Base-by-base conservation (phyloP, 2,797 vertebrate genomes). In the Mareca strepera region DNA sequence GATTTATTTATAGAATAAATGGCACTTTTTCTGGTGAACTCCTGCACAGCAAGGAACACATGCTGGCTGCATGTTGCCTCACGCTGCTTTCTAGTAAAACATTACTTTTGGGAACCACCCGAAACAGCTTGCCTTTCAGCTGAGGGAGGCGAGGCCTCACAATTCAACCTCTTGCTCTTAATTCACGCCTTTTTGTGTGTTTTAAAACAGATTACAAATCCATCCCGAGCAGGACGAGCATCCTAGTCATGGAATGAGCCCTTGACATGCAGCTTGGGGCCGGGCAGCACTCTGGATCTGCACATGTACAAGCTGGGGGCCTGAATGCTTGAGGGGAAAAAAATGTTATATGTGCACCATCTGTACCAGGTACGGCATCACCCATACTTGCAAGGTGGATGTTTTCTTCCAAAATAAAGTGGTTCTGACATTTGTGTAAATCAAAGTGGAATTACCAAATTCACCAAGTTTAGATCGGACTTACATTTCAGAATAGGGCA, bases 161-260 rank as follows among this genome's bases (percentile, higher is more conserved):
- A 94, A 79, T 31, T 69, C 59, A 60, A 73, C 35, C 22, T 67
- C 72, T 52, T 70, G 22, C 72, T 90, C 67, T 77, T 66, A 70
- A 70, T 73, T 92, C 46, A 20, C 6, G 13, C 37, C 12, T 66
- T 81, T 56, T 7, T 37, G 12, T 4, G 3, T 44, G 14, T 70
- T 29, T 33, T 8, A 18, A 64, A 66, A 9, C 20, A 75, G 58
- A 12, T 25, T 59, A 14, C 44, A 63, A 11, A 29, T n/a, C 13
- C 50, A 66, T 7, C 20, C 43, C 2, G 16, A 21, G 35, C 39
- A 85, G 75, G 53, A 77, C 3, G 3, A 58, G 43, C 58, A 74
- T 8, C 37, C 7, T 3, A 4, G 25, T 2, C 39, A 63, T 6
- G 8, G 60, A 43, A 33, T 0, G 0, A 59, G n/a, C 21, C 1